These are phyloP conservation scores for Alethe castanea DNA, from an alignment of 2,113 vertebrate genomes.

Conservation along the genomic window DNA sequence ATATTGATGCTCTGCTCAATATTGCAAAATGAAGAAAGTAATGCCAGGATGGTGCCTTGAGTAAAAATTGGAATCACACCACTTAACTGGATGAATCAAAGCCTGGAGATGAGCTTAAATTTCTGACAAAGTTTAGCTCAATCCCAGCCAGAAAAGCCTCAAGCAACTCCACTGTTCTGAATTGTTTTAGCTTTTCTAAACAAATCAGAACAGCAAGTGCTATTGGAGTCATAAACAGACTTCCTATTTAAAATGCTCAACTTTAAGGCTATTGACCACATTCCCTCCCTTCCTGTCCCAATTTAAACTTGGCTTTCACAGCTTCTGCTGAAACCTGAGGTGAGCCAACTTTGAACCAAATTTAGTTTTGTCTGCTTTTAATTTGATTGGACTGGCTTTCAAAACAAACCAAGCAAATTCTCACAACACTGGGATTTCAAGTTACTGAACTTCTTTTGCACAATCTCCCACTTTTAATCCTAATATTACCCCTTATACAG, in stretches of 20 bases:
- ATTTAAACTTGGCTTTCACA: conserved; percentile 68
- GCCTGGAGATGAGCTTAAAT: conserved; percentile 21
- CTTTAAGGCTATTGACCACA: conserved; percentile 67
- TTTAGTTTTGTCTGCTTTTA: conserved; percentile 63
- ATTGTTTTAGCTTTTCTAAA: conserved; percentile 62
- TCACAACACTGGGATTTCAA: background rate
- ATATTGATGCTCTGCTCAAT: background rate
- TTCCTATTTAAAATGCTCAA: conserved; percentile 66
- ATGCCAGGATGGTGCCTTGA: background rate
- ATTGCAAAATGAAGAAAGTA: background rate
- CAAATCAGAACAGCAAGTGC: conserved; percentile 64
- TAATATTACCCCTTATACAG: background rate
- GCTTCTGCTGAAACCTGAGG: conserved; percentile 46
- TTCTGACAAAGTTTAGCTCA: conserved; percentile 32
- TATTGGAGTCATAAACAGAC: conserved; percentile 61
- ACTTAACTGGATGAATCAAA: conserved; percentile 20
- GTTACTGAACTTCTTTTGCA: background rate
- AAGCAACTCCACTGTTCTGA: conserved; percentile 33
- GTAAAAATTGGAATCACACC: background rate
- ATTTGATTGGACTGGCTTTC: conserved; percentile 57
- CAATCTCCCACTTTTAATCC: background rate
- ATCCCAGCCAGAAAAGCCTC: conserved; percentile 35
- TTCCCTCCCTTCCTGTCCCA: conserved; percentile 68
- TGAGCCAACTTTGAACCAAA: conserved; percentile 61
- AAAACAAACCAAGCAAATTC: conserved; percentile 45